Percentiles rank a stretch among this genome's conserved stretches.
These are phyloP conservation scores for Euphysa ruthae DNA, from an alignment of 30 jellyfish, hydroid and myxozoan species.

Conservation along the genomic window DNA sequence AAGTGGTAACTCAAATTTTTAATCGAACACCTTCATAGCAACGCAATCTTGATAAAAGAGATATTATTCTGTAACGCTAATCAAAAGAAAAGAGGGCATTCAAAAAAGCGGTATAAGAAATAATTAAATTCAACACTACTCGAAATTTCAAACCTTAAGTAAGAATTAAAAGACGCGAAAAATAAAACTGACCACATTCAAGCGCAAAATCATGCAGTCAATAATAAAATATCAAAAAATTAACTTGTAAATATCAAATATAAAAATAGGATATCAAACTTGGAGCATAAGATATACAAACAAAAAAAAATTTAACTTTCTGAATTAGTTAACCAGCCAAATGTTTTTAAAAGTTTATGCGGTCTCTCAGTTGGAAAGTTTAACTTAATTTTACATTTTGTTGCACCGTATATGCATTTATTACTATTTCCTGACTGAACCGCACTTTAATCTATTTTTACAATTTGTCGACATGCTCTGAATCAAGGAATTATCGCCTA, in stretches of 20 bases:
- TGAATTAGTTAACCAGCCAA: too few relatives aligned
- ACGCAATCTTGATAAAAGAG: background rate
- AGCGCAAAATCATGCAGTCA: conserved; percentile 3
- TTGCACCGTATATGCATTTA: too few relatives aligned
- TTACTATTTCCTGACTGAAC: too few relatives aligned
- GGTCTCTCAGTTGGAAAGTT: too few relatives aligned
- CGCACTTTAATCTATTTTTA: too few relatives aligned
- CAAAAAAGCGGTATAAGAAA: background rate
- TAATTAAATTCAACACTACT: background rate
- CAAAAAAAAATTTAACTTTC: too few relatives aligned
- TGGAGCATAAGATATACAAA: background rate
- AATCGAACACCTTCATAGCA: background rate
- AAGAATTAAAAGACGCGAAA: background rate
- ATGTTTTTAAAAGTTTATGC: too few relatives aligned
- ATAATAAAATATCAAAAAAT: background rate
- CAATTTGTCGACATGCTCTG: too few relatives aligned
- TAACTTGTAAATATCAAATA: background rate
- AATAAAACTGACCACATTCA: background rate
- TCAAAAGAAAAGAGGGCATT: background rate
- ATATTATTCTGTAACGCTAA: background rate
- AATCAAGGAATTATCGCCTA: too few relatives aligned
- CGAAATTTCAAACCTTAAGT: background rate
- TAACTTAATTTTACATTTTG: too few relatives aligned
- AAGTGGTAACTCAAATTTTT: background rate
- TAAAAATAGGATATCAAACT: background rate